Percentiles rank a stretch among this genome's conserved stretches.
These are phyloP conservation scores for Pomacea canaliculata DNA, from an alignment of 2,888 invertebrate genomes.

Conservation along the genomic window DNA sequence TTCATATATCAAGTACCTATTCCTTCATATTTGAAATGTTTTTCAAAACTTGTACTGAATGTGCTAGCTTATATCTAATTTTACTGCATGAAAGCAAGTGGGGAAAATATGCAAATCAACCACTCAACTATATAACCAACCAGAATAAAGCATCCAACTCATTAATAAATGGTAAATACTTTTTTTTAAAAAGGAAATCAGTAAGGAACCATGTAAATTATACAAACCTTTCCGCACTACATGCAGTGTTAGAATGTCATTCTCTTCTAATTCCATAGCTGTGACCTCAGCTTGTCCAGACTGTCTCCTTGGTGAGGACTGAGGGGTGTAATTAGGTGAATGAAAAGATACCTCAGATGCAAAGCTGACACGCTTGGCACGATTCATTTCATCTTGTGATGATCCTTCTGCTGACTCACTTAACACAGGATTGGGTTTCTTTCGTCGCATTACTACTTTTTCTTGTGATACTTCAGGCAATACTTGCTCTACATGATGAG, in stretches of 20 bases:
- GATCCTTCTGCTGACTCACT: constrained; percentile 7
- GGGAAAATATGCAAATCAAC: too few relatives aligned
- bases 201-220: too few relatives aligned
- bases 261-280: constrained; percentile 41
- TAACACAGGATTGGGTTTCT: constrained; percentile 10
- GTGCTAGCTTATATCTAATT: too few relatives aligned
- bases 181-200: too few relatives aligned
- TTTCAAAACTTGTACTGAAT: too few relatives aligned
- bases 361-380: constrained; percentile 65
- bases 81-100: too few relatives aligned
- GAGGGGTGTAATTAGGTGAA: constrained; percentile 55
- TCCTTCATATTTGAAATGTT: too few relatives aligned
- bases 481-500: constrained; percentile 37
- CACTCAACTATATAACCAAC: background rate
- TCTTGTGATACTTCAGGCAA: constrained; percentile 35
- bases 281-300: constrained; percentile 28
- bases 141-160: too few relatives aligned
- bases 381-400: constrained; percentile 26
- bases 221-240: constrained; percentile 25
- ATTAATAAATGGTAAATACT: too few relatives aligned
- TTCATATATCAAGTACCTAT: too few relatives aligned
- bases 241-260: constrained; percentile 36
- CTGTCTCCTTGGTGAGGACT: constrained; percentile 41
- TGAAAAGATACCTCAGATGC: constrained; percentile 68
- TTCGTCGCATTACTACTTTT: constrained; percentile 30